Evolutionary conservation across 2,888 invertebrate genomes (phyloP), one percentile per base, ranked within the genome.

Genomic region (Galerucella pusilla): DNA sequence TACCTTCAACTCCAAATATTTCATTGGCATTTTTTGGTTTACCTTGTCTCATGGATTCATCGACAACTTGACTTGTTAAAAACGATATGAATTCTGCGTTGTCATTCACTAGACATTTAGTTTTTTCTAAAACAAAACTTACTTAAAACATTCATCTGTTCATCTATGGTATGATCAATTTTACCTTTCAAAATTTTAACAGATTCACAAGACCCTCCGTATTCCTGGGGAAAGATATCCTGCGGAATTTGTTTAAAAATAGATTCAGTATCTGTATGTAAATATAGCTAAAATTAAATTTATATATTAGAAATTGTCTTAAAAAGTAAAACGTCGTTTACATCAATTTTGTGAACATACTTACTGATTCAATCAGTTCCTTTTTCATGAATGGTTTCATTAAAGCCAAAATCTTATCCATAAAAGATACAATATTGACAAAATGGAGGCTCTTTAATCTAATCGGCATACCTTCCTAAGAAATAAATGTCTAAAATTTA

Each of bases 1-100:
- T 93, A 16, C 94, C 94, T 81, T 93, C 93, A 9, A 92, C 89
- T 45, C 93, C 93, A 72, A 85, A 84, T 79, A 92, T 89, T 77
- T 91, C 91, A 0, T 90, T 90, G 0, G 89, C 90, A 75, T 89
- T 90, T 85, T 92, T 92, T 63, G 91, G 90, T 79, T 92, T 92
- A 35, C 92, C 93, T 0, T 91, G 90, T 54, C 94, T 88, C 46
- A 89, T 83, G 2, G 90, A 87, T 78, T 93, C 93, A 71, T 90
- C 88, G 2, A 93, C 91, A 52, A 90, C 87, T 82, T 89, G 89
- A n/a, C 86, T 88, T 77, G 88, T 88, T 82, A 92, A 92, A 9
- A 89, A 88, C 82, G 87, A 73, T 78, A 86, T 88, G 83, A 85
- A 88, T 9, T 72, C 76, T 20, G 42, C 66, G 54, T 76, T 79